A percentile compares a stretch with the other conserved stretches of the same genome.
phyloP scores from a whole-genome alignment of 37 sponge, comb jelly and placozoan species.

The Beroe forskalii region DNA sequence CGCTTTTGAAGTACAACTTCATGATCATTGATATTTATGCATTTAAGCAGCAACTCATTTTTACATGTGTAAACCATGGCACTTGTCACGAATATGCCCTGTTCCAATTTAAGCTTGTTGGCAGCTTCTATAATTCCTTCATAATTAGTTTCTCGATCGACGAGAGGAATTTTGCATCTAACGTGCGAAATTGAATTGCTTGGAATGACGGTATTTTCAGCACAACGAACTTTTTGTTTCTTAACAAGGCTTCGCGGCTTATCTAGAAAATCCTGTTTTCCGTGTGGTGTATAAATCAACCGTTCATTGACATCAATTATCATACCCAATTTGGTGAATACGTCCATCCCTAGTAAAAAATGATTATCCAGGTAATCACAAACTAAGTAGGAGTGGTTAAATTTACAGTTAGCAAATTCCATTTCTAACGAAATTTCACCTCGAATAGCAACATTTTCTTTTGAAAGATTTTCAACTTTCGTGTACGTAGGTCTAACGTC shows the following conservation, averaged over 20 bases:
- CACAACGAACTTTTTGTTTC: background rate
- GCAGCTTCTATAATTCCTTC: background rate
- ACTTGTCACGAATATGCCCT: background rate
- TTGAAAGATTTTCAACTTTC: background rate
- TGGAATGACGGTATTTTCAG: background rate
- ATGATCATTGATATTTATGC: too few relatives aligned
- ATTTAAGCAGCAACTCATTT: background rate
- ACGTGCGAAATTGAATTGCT: background rate
- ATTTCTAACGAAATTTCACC: background rate
- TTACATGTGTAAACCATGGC: background rate
- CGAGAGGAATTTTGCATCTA: background rate
- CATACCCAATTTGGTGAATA: background rate
- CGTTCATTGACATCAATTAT: background rate
- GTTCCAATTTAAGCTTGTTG: background rate
- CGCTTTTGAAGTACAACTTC: background rate
- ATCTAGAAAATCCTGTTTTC: background rate
- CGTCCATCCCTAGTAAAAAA: background rate
- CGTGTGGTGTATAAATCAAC: background rate
- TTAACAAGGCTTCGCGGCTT: background rate
- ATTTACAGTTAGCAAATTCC: background rate
- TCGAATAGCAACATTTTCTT: background rate
- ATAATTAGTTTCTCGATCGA: background rate
- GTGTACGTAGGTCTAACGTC: background rate
- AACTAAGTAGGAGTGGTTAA: background rate
- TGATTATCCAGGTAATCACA: background rate